A percentile compares a stretch with the other conserved stretches of the same genome.
Conservation (phyloP, 2,113 vertebrate genomes). For the Illadopsis cleaveri region DNA sequence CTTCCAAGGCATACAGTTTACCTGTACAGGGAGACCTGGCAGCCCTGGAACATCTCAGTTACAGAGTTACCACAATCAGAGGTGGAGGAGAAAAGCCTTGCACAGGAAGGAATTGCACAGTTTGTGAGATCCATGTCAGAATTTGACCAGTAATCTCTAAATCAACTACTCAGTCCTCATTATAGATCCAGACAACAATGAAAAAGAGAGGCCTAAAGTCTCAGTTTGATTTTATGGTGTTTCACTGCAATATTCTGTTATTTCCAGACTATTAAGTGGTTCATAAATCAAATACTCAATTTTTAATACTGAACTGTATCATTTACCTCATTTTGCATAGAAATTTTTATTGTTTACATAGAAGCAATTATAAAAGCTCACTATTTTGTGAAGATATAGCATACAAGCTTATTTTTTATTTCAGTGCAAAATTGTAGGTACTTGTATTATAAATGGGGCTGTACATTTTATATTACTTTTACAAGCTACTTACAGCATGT, state of each 20-base stretch:
- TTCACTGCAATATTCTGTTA: neutral
- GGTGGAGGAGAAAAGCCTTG: neutral
- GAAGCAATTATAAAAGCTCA: neutral
- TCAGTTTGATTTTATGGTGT: neutral
- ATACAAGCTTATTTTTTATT: neutral
- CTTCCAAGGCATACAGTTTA: neutral
- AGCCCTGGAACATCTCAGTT: neutral
- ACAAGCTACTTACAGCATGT: conserved; percentile 86
- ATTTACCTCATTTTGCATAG: neutral
- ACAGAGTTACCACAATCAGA: neutral
- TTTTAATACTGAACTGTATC: neutral
- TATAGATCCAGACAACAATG: neutral
- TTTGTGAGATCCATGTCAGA: neutral
- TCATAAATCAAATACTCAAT: neutral
- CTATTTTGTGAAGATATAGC: neutral
- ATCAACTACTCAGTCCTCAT: neutral
- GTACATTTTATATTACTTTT: conserved; percentile 64
- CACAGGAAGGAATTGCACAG: neutral
- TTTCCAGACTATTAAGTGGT: neutral
- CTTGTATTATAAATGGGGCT: conserved; percentile 39
- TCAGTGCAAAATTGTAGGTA: conserved; percentile 8
- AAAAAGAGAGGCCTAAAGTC: neutral
- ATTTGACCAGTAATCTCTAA: neutral
- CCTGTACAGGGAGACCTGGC: neutral
- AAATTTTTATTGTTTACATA: neutral